Percentiles rank a stretch among this genome's conserved stretches.
Conservation (phyloP, 2,888 invertebrate species). For the Hemicrepidius hirtus region DNA sequence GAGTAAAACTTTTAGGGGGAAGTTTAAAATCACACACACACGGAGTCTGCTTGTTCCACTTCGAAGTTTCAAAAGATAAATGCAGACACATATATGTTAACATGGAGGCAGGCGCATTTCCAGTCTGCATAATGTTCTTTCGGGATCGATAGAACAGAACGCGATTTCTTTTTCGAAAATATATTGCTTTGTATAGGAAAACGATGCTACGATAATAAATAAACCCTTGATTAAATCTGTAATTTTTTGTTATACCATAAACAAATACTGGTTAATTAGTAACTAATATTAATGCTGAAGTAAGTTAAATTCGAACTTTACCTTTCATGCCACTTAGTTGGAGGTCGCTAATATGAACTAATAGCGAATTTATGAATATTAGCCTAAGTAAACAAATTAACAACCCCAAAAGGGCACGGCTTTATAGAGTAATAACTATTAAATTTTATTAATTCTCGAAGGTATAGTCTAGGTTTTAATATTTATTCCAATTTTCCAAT, state of each 20-base stretch:
- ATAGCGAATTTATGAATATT: constrained; percentile 30
- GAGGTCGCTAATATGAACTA: constrained; percentile 1
- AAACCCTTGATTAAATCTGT: neutral
- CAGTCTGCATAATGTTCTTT: constrained; percentile 22
- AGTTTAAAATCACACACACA: neutral
- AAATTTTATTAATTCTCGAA: constrained; percentile 37
- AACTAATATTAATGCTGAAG: constrained; percentile 9
- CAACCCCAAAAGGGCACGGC: constrained; percentile 33
- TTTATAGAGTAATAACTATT: constrained; percentile 39
- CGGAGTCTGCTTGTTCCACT: neutral
- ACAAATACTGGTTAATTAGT: neutral
- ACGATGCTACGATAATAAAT: too few relatives aligned
- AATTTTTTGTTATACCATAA: neutral
- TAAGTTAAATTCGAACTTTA: neutral
- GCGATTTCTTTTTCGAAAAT: constrained; percentile 29
- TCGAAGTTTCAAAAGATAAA: constrained; percentile 39
- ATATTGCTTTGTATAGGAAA: constrained; percentile 9
- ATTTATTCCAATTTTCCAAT: neutral
- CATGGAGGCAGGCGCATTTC: constrained; percentile 30
- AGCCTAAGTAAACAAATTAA: constrained; percentile 44
- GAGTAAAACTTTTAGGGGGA: constrained; percentile 14
- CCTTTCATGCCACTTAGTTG: neutral
- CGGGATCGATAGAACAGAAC: constrained; percentile 22
- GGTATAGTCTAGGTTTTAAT: neutral
- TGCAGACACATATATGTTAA: constrained; percentile 38